A percentile compares a stretch with the other conserved stretches of the same genome.
Evolutionary conservation across 2,888 invertebrate genomes (phyloP).

Genomic region (Mimachlamys varia): DNA sequence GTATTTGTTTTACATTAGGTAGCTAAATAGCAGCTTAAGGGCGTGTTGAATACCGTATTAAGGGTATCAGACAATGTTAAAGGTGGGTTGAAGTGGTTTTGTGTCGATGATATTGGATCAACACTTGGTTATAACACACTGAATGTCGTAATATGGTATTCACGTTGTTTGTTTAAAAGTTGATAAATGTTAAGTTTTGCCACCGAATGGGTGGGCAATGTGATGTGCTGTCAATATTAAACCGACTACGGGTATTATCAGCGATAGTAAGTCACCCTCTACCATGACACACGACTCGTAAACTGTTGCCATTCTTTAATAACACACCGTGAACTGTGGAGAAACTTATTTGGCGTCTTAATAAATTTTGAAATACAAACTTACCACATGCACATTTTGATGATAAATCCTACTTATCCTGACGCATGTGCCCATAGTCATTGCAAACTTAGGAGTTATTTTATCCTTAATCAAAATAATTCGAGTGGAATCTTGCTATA

Average conservation of each 20-base stretch:
- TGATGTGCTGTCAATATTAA: conserved; percentile 24
- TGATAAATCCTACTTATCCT: conserved; percentile 29
- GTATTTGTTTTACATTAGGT: neutral
- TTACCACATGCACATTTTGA: conserved; percentile 43
- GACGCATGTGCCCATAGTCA: conserved; percentile 12
- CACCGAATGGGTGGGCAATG: conserved; percentile 16
- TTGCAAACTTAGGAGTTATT: neutral
- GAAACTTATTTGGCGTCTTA: conserved; percentile 51
- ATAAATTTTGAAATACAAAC: conserved; percentile 51
- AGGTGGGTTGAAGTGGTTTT: neutral
- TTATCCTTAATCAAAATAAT: conserved; percentile 22
- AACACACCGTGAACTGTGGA: conserved; percentile 34
- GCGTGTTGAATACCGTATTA: neutral
- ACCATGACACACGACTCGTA: neutral
- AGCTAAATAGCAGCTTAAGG: neutral
- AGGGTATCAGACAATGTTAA: neutral
- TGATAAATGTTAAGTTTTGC: conserved; percentile 36
- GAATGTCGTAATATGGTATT: conserved; percentile 7
- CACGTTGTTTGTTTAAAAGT: conserved; percentile 4
- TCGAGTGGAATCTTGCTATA: neutral
- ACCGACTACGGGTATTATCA: neutral
- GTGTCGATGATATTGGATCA: neutral
- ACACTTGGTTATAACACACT: neutral
- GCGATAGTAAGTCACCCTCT: conserved; percentile 1
- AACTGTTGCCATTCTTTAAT: conserved; percentile 12